These are phyloP conservation scores for Delphinus delphis DNA, from an alignment of 2,113 vertebrate species.

Conservation along the genomic window DNA sequence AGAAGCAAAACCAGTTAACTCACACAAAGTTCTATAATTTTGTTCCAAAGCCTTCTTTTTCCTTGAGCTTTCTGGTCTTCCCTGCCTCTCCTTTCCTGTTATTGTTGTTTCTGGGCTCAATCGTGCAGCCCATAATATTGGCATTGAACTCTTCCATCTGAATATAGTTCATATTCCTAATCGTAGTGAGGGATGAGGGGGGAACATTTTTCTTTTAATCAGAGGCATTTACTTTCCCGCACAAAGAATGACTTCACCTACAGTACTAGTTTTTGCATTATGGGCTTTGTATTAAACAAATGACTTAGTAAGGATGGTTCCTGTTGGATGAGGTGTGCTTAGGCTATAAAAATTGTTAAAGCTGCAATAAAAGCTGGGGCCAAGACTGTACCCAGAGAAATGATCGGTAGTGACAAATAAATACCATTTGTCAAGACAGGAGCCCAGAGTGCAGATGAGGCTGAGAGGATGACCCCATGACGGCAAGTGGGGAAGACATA, in stretches of 20 bases:
- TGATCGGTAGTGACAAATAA: not conserved
- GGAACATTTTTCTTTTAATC: not conserved
- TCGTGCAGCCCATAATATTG: not conserved
- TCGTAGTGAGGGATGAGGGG: not conserved
- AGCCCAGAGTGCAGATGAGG: not conserved
- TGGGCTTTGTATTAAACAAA: not conserved
- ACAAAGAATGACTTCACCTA: not conserved
- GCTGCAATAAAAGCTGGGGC: not conserved
- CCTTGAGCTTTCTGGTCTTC: not conserved
- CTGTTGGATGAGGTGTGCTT: not conserved
- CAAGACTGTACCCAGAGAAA: not conserved
- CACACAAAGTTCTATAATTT: not conserved
- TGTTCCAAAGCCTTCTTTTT: slow-evolving; percentile 29
- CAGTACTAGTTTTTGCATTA: not conserved
- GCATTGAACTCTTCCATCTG: not conserved
- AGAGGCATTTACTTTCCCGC: not conserved
- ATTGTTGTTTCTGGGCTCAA: not conserved
- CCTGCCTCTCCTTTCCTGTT: not conserved
- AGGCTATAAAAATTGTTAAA: not conserved
- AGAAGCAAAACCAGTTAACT: slow-evolving; percentile 39
- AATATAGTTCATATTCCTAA: slow-evolving; percentile 34
- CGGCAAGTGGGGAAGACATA: not conserved
- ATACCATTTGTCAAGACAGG: not conserved
- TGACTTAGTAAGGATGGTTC: not conserved
- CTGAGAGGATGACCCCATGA: not conserved